Percentiles rank a stretch among this genome's conserved stretches.
Conservation (phyloP, 1,140 invertebrate genomes). For the Hormaphis cornu region DNA sequence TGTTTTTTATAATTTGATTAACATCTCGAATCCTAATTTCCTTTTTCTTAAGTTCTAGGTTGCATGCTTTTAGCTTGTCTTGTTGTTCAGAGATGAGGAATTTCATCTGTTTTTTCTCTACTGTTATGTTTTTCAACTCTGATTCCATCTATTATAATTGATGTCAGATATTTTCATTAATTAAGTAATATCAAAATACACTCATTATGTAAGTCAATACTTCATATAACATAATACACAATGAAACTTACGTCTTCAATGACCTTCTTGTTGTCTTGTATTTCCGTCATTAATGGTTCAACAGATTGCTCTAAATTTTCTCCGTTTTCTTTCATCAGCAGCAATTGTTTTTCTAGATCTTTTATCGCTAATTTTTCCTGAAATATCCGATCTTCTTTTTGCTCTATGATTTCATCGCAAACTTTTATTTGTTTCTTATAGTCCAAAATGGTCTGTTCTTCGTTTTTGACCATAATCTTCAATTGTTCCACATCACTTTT, state of each 20-base stretch:
- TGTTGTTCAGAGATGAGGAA: conserved; percentile 60
- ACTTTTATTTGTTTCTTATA: conserved; percentile 66
- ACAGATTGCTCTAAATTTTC: conserved; percentile 75
- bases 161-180: no score
- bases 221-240: no score
- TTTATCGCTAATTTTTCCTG: conserved; percentile 76
- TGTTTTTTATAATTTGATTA: conserved; percentile 58
- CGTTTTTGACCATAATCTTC: conserved; percentile 55
- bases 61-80: conserved; percentile 62
- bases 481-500: conserved; percentile 58
- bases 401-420: conserved; percentile 67
- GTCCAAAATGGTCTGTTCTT: conserved; percentile 66
- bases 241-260: conserved; percentile 52
- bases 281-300: conserved; percentile 68
- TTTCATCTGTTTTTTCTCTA: conserved; percentile 54
- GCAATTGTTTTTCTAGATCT: conserved; percentile 83
- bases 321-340: conserved; percentile 81
- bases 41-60: conserved; percentile 60
- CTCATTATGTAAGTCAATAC: no score
- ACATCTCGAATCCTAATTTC: conserved; percentile 52
- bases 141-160: conserved; percentile 48
- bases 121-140: conserved; percentile 61
- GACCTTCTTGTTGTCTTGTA: conserved; percentile 67
- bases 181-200: neutral
- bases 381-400: conserved; percentile 74